Evolutionary conservation across 2,888 invertebrate genomes (phyloP).

Genomic region (Erpobdella octoculata): DNA sequence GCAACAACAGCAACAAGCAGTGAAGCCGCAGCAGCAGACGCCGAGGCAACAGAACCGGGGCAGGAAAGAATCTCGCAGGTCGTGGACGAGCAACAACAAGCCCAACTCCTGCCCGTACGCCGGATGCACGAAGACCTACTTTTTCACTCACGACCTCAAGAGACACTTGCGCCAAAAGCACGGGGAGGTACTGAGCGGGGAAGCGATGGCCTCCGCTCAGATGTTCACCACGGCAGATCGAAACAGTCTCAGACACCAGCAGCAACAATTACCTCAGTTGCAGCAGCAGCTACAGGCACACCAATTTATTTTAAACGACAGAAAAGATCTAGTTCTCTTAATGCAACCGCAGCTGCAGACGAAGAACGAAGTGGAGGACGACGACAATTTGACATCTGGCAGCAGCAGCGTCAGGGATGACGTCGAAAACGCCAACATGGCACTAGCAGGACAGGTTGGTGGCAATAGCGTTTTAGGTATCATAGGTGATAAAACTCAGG

Average conservation of each 20-base stretch:
- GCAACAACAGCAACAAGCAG: constrained; percentile 10
- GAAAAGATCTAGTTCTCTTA: constrained; percentile 18
- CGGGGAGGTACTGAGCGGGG: constrained; percentile 23
- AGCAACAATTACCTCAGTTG: constrained; percentile 20
- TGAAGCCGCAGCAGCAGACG: neutral
- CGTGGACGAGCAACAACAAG: constrained; percentile 35
- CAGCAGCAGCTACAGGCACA: constrained; percentile 19
- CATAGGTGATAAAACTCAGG: constrained; percentile 15
- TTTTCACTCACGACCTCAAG: constrained; percentile 34
- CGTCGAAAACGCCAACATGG: neutral
- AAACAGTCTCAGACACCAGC: constrained; percentile 1
- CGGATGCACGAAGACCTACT: constrained; percentile 33
- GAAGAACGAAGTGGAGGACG: constrained; percentile 20
- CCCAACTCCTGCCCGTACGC: constrained; percentile 31
- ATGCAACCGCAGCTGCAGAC: constrained; percentile 10
- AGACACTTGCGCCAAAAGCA: constrained; percentile 34
- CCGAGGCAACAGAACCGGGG: constrained; percentile 25
- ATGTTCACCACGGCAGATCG: neutral
- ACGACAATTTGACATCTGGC: neutral
- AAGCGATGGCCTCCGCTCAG: neutral
- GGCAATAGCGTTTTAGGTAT: neutral
- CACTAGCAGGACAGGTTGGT: neutral
- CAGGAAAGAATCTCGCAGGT: constrained; percentile 31
- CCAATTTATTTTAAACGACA: constrained; percentile 8
- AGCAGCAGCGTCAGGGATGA: neutral